These are phyloP conservation scores for Camponotus fellah DNA, from an alignment of 2,888 invertebrate genomes.

Conservation along the genomic window DNA sequence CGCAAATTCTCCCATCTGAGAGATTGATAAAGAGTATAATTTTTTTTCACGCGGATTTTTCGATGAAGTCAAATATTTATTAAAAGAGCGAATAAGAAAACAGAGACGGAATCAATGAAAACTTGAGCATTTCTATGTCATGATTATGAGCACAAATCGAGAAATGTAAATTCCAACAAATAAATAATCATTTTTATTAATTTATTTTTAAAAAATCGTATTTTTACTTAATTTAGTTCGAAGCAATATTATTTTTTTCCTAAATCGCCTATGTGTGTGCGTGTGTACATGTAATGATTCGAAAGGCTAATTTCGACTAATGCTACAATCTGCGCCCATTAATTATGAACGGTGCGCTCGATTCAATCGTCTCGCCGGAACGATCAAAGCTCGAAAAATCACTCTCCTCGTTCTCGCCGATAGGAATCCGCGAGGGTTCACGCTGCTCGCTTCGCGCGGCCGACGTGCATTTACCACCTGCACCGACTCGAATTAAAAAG, in stretches of 20 bases:
- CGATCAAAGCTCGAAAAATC: conserved; percentile 56
- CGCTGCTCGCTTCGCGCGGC: conserved; percentile 52
- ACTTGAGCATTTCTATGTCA: background rate
- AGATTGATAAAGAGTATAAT: background rate
- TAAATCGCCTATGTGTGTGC: background rate
- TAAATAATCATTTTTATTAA: background rate
- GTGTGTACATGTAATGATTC: background rate
- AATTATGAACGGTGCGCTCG: conserved; percentile 29
- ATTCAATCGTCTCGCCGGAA: conserved; percentile 52
- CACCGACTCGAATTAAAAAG: conserved; percentile 78
- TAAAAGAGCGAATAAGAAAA: background rate
- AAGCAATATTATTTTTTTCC: too few species aligned
- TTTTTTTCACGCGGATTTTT: background rate
- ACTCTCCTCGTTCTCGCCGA: conserved; percentile 37
- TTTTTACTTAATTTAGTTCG: too few species aligned
- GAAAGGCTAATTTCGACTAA: conserved; percentile 21
- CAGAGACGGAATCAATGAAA: background rate
- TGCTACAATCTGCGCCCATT: conserved; percentile 34
- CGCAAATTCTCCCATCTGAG: background rate
- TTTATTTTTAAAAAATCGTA: too few species aligned
- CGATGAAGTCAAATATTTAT: background rate
- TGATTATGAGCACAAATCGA: background rate
- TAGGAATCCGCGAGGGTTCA: conserved; percentile 53
- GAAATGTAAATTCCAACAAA: background rate
- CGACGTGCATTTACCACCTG: conserved; percentile 73